Conservation (phyloP, 2,888 invertebrate species). For the Sarcophaga carnaria region DNA sequence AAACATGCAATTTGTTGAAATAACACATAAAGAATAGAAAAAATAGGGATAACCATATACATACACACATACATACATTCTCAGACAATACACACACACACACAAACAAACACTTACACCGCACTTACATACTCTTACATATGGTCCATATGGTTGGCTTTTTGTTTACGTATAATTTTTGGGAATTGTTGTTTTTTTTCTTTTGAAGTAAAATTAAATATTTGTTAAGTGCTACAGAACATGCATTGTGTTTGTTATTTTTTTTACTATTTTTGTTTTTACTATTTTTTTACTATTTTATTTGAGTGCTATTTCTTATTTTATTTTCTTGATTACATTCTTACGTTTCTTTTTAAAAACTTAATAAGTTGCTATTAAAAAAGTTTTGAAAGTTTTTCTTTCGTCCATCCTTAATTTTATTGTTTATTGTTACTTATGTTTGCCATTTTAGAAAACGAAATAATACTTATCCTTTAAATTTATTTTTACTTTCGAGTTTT, state of each 20-base stretch:
- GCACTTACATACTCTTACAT: background rate
- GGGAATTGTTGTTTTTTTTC: too few relatives aligned
- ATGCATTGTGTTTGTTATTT: conserved; percentile 36
- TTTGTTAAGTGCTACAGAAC: conserved; percentile 47
- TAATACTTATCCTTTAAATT: conserved; percentile 56
- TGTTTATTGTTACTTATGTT: background rate
- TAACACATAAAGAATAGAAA: conserved; percentile 37
- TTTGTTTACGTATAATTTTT: too few relatives aligned
- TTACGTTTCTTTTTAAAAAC: conserved; percentile 33
- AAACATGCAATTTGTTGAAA: conserved; percentile 68
- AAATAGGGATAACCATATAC: background rate
- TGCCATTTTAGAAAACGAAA: background rate
- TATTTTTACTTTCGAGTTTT: background rate
- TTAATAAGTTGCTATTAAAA: conserved; percentile 52
- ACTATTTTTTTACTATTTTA: conserved; percentile 18
- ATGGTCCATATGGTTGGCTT: background rate
- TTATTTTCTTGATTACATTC: background rate
- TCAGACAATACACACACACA: background rate
- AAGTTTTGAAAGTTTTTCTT: conserved; percentile 14
- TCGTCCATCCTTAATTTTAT: background rate
- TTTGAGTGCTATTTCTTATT: background rate
- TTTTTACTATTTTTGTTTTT: background rate
- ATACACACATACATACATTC: conserved; percentile 2
- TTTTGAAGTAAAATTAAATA: conserved; percentile 45
- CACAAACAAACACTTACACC: conserved; percentile 4